Conservation (phyloP, 2,888 invertebrate genomes). For the Crematogaster levior region DNA sequence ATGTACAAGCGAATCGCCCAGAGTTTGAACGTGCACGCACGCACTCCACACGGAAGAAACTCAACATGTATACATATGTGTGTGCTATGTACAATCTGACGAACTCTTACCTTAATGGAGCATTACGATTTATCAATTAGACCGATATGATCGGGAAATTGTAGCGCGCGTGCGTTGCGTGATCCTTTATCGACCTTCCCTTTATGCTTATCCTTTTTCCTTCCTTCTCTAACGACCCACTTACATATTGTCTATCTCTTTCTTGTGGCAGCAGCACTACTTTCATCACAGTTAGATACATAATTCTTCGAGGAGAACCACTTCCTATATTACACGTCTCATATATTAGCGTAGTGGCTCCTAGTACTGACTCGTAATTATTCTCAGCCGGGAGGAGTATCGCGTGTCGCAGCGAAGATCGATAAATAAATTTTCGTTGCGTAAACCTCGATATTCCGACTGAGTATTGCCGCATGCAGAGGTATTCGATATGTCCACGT, state of each 20-base stretch:
- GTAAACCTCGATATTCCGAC: conserved; percentile 21
- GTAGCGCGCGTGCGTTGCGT: conserved; percentile 24
- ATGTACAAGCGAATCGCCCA: conserved; percentile 57
- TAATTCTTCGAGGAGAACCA: conserved; percentile 55
- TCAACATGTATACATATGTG: not conserved
- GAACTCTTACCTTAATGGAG: conserved; percentile 48
- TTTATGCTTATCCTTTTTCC: not conserved
- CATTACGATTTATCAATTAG: conserved; percentile 61
- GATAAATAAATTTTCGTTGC: conserved; percentile 48
- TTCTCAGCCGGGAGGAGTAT: conserved; percentile 24
- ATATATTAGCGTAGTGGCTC: conserved; percentile 33
- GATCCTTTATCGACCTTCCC: conserved; percentile 34
- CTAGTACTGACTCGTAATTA: conserved; percentile 46
- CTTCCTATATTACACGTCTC: conserved; percentile 53
- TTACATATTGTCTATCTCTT: not conserved
- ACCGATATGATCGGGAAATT: conserved; percentile 34
- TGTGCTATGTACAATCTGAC: conserved; percentile 40
- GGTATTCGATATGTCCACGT: conserved; percentile 28
- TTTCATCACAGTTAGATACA: conserved; percentile 30
- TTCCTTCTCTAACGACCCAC: not conserved
- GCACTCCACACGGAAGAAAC: conserved; percentile 1
- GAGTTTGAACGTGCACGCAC: not conserved
- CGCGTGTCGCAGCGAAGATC: conserved; percentile 41
- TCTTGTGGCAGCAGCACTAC: not conserved
- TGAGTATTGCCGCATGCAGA: not conserved